Base-by-base conservation (phyloP, 2,113 vertebrate genomes). In the Gasterosteus nipponicus region DNA sequence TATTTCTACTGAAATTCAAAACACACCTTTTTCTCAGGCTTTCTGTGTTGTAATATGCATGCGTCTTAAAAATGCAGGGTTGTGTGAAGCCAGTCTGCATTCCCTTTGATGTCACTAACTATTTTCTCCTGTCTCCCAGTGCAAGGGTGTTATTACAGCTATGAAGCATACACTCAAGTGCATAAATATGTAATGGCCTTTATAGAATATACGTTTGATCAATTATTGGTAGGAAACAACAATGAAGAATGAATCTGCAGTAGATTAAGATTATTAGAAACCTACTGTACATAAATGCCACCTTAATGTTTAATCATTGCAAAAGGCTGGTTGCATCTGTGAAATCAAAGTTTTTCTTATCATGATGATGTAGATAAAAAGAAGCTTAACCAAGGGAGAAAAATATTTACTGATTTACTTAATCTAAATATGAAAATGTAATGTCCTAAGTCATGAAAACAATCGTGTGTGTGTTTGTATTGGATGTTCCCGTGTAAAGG, bases 11-110 rank as follows among this genome's bases (percentile, higher is more conserved):
- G 15, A 71, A 46, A 58, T 44, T 58, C 58, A 3, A 35, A 46
- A 47, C 69, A 46, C 0, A 62, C 15, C 69, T 79, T 69, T 60
- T 62, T 67, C 73, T 78, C 67, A 12, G 39, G 64, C 61, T 70
- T 74, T 77, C 33, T 58, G 68, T 72, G 10, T 73, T 85, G 69
- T 80, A 79, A 81, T 83, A 82, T 82, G 69, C 68, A 88, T 85
- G 73, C 46, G 10, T 70, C 82, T 83, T 58, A 81, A 78, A 85
- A 69, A 81, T 82, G 71, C 69, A 66, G 62, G 42, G 82, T 69
- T 81, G 53, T 77, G 69, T 68, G 63, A 61, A 75, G 63, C 57
- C 42, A 54, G 44, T 35, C 71, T 67, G 74, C 73, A 54, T 81
- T 84, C 38, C 59, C 65, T 87, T 86, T 89, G 80, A 87, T 86